These are phyloP conservation scores for Cistogaster globosa DNA, from an alignment of 2,888 invertebrate species.

Conservation along the genomic window DNA sequence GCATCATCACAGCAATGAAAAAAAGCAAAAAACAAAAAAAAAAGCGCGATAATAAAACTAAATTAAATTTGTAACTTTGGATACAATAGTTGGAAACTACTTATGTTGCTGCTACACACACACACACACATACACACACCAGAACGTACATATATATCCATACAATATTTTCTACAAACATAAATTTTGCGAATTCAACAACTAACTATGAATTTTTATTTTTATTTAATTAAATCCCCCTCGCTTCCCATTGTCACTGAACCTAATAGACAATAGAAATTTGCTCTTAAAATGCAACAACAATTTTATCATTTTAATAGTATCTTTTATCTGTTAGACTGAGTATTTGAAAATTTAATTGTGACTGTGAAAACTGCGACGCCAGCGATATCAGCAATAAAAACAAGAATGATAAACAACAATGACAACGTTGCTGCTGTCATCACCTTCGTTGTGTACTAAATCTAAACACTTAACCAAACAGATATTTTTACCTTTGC, in stretches of 20 bases:
- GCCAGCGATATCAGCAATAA: slow-evolving; percentile 42
- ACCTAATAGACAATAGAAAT: slow-evolving; percentile 21
- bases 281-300: slow-evolving; percentile 49
- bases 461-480: slow-evolving; percentile 7
- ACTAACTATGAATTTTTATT: not conserved
- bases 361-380: slow-evolving; percentile 64
- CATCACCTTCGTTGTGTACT: slow-evolving; percentile 54
- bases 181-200: slow-evolving; percentile 48
- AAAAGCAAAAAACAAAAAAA: slow-evolving; percentile 12
- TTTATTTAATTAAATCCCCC: not conserved
- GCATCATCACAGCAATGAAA: slow-evolving; percentile 49
- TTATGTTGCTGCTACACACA: slow-evolving; percentile 41
- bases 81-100: slow-evolving; percentile 49
- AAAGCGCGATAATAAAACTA: slow-evolving; percentile 32
- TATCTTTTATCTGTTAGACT: slow-evolving; percentile 72
- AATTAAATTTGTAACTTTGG: slow-evolving; percentile 48
- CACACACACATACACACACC: not conserved
- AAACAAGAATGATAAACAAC: not conserved
- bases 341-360: slow-evolving; percentile 73
- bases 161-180: slow-evolving; percentile 23
- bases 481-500: slow-evolving; percentile 56
- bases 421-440: slow-evolving; percentile 50
- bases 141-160: not conserved
- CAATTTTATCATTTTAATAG: slow-evolving; percentile 51
- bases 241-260: not conserved